A percentile compares a stretch with the other conserved stretches of the same genome.
phyloP scores from a whole-genome alignment of 1,140 invertebrate species.

The Drosophila subpulchrella region DNA sequence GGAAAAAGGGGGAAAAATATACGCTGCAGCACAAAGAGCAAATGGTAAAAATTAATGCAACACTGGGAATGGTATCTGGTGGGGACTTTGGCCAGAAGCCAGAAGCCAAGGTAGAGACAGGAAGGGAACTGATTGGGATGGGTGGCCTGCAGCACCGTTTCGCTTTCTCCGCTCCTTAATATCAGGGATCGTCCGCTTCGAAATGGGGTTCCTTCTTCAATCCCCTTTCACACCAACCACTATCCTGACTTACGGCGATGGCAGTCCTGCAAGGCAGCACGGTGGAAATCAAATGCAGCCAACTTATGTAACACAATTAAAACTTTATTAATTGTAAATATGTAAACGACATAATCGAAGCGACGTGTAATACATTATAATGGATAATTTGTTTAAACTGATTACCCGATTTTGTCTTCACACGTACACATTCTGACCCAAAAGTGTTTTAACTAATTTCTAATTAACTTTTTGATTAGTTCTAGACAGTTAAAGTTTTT shows the following conservation, averaged over 20 bases:
- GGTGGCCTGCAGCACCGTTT: conserved; percentile 11
- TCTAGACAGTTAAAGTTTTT: too few relatives aligned
- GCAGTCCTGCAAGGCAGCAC: conserved; percentile 6
- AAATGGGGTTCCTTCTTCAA: background rate
- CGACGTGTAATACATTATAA: too few relatives aligned
- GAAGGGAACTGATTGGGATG: conserved; percentile 30
- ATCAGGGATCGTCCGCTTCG: conserved; percentile 10
- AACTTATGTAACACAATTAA: background rate
- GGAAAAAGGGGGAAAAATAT: conserved; percentile 26
- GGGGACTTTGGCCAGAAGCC: conserved; percentile 48
- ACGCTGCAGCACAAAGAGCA: conserved; percentile 56
- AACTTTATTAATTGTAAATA: background rate
- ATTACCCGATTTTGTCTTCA: background rate
- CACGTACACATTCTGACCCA: background rate
- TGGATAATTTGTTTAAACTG: background rate
- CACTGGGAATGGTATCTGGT: conserved; percentile 24
- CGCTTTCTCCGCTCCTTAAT: conserved; percentile 20
- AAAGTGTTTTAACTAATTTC: too few relatives aligned
- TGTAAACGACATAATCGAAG: background rate
- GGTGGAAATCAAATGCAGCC: background rate
- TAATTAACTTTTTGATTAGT: too few relatives aligned
- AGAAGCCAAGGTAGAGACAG: conserved; percentile 45
- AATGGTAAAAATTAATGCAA: conserved; percentile 67
- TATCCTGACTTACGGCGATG: conserved; percentile 14
- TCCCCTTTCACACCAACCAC: background rate